Evolutionary conservation across 2,113 vertebrate genomes (phyloP).

Genomic region (Origma solitaria): DNA sequence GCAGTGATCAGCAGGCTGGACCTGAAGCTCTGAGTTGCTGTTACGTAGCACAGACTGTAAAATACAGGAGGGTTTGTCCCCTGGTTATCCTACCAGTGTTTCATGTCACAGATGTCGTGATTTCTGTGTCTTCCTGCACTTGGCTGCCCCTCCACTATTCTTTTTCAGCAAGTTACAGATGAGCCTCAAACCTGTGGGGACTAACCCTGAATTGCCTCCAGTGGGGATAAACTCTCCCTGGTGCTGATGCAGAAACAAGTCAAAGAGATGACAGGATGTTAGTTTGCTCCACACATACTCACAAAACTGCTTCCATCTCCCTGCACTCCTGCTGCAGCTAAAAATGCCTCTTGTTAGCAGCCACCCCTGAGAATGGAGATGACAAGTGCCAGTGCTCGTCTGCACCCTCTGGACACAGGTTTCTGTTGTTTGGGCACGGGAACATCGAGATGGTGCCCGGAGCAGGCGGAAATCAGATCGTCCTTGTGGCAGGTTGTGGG

Average conservation of each 20-base stretch:
- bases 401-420: neutral
- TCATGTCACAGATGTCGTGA: neutral
- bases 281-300: neutral
- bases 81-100: neutral
- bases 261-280: neutral
- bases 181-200: neutral
- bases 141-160: neutral
- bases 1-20: neutral
- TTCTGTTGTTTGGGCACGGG: neutral
- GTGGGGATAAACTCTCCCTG: neutral
- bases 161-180: neutral
- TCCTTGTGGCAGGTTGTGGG: rapidly evolving
- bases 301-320: neutral
- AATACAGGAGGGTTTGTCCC: neutral
- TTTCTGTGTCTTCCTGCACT: neutral
- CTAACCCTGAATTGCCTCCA: rapidly evolving
- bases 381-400: neutral
- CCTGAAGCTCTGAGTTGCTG: neutral
- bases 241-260: neutral
- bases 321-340: neutral
- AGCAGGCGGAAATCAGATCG: rapidly evolving
- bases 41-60: neutral
- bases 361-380: neutral
- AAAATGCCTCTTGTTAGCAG: neutral
- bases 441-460: rapidly evolving